Percentiles rank a stretch among this genome's conserved stretches.
These are phyloP conservation scores for Indri indri DNA, from an alignment of 2,113 vertebrate genomes.

Conservation along the genomic window DNA sequence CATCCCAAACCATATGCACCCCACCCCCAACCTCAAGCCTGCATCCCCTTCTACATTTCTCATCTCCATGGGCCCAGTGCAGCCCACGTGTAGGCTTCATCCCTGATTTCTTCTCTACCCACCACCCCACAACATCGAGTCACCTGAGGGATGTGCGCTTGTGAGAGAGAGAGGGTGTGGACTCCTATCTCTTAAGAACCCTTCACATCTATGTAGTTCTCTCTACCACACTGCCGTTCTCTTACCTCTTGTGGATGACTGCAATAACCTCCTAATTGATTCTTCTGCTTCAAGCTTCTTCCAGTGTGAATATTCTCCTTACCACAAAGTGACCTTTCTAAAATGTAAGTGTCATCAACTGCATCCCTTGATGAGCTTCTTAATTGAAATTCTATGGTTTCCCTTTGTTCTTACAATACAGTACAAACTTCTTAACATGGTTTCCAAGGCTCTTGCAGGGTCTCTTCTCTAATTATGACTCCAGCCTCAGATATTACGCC, in stretches of 20 bases:
- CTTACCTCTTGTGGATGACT: neutral
- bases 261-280: neutral
- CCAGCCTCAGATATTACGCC: neutral
- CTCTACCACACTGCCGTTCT: neutral
- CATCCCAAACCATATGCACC: neutral
- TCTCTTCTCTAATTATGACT: neutral
- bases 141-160: neutral
- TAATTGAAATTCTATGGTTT: neutral
- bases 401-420: neutral
- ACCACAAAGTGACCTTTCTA: neutral
- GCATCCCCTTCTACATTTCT: neutral
- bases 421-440: neutral
- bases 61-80: neutral
- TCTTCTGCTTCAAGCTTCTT: neutral
- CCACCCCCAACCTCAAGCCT: neutral
- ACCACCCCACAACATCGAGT: neutral
- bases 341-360: neutral
- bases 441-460: neutral
- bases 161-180: neutral
- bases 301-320: neutral
- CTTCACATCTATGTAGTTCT: neutral
- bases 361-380: neutral
- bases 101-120: neutral
- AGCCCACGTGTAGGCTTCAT: neutral
- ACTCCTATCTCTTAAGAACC: neutral